These are phyloP conservation scores for Vireo griseus DNA, from an alignment of 2,797 vertebrate species.

Conservation along the genomic window DNA sequence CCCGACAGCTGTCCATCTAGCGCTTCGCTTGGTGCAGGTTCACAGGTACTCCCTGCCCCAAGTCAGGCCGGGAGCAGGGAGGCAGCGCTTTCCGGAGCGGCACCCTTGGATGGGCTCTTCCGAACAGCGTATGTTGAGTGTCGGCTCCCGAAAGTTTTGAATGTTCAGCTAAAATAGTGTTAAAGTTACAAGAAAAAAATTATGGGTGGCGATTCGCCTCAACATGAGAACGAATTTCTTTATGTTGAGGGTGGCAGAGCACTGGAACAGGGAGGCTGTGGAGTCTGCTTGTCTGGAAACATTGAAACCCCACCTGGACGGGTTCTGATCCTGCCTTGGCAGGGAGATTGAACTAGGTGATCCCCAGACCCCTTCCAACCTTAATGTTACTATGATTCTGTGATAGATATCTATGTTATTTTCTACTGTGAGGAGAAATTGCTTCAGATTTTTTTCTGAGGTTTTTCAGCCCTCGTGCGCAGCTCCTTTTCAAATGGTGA, in stretches of 20 bases:
- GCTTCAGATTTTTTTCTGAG: fast-evolving
- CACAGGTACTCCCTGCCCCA: not conserved
- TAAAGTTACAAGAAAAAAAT: not conserved
- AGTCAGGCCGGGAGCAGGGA: not conserved
- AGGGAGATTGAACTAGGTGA: too few species aligned
- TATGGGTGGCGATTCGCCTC: not conserved
- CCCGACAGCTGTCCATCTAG: not conserved
- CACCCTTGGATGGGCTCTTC: not conserved
- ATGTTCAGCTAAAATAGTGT: not conserved
- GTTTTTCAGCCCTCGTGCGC: fast-evolving
- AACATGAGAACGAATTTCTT: not conserved
- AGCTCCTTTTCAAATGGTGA: not conserved
- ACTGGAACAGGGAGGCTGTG: not conserved
- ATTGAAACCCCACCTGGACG: not conserved
- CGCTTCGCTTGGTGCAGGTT: not conserved
- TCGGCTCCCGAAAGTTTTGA: not conserved
- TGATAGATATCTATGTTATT: fast-evolving
- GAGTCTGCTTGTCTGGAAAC: not conserved
- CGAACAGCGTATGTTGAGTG: fast-evolving
- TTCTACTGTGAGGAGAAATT: not conserved
- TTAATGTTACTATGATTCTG: not conserved
- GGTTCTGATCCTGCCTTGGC: not conserved
- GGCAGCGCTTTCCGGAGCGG: not conserved
- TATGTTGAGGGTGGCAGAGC: not conserved
- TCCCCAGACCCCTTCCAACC: not conserved